Base-by-base conservation (phyloP, 1,140 invertebrate genomes). In the Oedothorax gibbosus region DNA sequence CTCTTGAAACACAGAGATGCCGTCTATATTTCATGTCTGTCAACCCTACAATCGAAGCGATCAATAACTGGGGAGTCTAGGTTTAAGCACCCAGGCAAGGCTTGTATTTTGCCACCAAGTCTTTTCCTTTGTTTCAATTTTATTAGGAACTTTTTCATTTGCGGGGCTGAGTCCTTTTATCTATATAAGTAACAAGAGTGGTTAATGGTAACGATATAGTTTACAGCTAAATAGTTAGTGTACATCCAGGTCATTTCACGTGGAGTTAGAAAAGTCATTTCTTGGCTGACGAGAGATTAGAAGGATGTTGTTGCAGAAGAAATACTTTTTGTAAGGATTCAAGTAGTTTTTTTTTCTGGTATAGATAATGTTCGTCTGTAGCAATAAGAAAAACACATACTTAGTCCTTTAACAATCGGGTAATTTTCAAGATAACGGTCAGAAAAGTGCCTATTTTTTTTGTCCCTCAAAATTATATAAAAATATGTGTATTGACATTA, bases 11-110 rank as follows among this genome's bases (percentile, higher is more conserved):
- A 62, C 80, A 82, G 80, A 81, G 78, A 73, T 82, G 69, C 80
- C 69, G 69, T 82, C 80, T 82, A 82, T 82, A 82, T 82, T 82
- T 82, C 80, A 82, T 64, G 80, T 82, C 80, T 82, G 80, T 82
- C 80, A 82, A 82, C 80, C 69, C 65, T 60, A 73, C 80, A 82
- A 82, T 73, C 56, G 80, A 73, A 72, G 57, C 80, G 80, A 82
- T 82, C 80, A 82, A 82, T 82, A 82, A 82, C 49, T 53, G 21
- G 51, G 64, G 54, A 82, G 80, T 64, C 80, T 82, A 73, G 68
- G 72, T 82, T 82, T 82, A 73, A 82, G 69, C 50, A 73, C 54
- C 77, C 78, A 65, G 65, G 60, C 66, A 82, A 73, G 49, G 77
- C 68, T 79, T 15, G 64, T 68, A 82, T 82, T 71, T 68, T 69